Base-by-base conservation (phyloP, 2,113 vertebrate genomes). In the Malurus alboscapulatus region DNA sequence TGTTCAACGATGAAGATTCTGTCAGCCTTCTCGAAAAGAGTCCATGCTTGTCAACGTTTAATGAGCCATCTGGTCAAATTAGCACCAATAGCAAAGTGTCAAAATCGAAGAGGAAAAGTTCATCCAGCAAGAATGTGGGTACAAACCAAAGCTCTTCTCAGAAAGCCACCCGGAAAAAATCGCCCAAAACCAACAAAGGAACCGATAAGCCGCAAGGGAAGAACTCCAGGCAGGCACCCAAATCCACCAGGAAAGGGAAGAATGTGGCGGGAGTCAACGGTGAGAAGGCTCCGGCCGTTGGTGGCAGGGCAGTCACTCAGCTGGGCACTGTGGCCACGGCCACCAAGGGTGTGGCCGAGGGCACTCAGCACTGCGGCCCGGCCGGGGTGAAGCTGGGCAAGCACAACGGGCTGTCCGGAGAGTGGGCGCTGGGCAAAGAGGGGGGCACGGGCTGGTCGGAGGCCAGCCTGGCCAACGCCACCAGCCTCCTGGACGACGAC, bases 71-170 rank as follows among this genome's bases (percentile, higher is more conserved):
- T 95, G 97, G 97, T 96, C 98, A 98, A 95, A 97, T 98, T 95
- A 97, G 95, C 96, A 96, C 97, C 91, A 98, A 97, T 91, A 98
- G 95, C 38, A 99, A 99, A 98, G 98, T 97, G 95, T 98, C 98
- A 92, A 99, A 98, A 97, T 98, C 98, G 67, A 99, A 99, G 98
- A 98, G 98, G 98, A 99, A 99, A 98, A 98, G 97, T 96, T 98
- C 97, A 96, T 98, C 97, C 96, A 98, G 97, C 96, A 99, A 99
- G 97, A 97, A 97, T 97, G 96, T 98, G 93, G 94, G 97, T 96
- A 77, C 97, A 93, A 98, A 97, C 96, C 97, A 98, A 97, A 98
- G 96, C 95, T 98, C 98, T 94, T 97, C 97, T 94, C 99, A 98
- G 93, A 99, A 99, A 98, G 98, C 97, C 92, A 97, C 97, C 90